Base-by-base conservation (phyloP, 2,797 vertebrate species). In the Fistularia tabacaria region DNA sequence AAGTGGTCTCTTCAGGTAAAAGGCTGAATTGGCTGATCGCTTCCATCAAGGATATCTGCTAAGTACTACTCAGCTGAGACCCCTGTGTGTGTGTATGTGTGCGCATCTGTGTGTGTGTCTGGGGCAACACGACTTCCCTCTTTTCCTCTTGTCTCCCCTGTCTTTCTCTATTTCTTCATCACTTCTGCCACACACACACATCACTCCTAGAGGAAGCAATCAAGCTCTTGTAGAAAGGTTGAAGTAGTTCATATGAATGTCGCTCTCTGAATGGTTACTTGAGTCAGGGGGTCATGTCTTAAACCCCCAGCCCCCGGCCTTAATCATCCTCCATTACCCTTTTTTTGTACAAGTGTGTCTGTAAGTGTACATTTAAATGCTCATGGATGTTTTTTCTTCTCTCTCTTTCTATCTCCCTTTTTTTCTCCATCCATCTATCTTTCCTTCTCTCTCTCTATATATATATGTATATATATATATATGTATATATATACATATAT, bases 311-410 rank as follows among this genome's bases (percentile, higher is more conserved):
- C 67, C 69, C 66, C 57, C 57, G 47, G 55, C 77, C 59, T 63
- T 83, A 85, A 85, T 86, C 85, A 83, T 83, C 79, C 76, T 73
- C 71, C 68, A 88, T 85, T 85, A 87, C 77, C 73, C 64, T 57
- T 60, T 73, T 65, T 71, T 12, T 57, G 42, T 58, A 44, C 11
- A 39, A 58, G 59, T 55, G 46, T 50, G 46, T 59, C 36, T 46
- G 14, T 37, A 10, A 48, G 15, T 43, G 49, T 9, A 43, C 8
- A 43, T 49, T 15, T 53, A 38, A 45, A 62, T 36, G 15, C n/a
- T 49, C 10, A 7, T 14, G 7, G 37, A 42, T 43, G 15, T 11
- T 40, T 3, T 25, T 25, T 25, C 25, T 25, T 25, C 25, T 25
- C 25, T 25, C 25, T 25, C 2, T 25, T n/a, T n/a, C n/a, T n/a